A percentile compares a stretch with the other conserved stretches of the same genome.
These are phyloP conservation scores for Thymelicus sylvestris DNA, from an alignment of 2,888 invertebrate genomes.

Conservation along the genomic window DNA sequence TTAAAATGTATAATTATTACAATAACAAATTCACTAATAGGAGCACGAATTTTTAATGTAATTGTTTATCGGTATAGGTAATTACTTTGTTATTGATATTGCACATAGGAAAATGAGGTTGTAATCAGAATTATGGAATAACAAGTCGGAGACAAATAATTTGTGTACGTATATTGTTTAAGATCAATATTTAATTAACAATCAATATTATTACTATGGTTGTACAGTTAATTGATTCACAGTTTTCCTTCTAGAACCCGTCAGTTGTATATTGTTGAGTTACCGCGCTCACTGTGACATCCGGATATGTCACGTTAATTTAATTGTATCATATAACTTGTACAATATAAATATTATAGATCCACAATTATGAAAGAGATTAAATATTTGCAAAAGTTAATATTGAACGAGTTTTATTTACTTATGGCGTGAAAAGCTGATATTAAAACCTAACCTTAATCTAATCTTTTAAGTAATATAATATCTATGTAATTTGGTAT, in stretches of 20 bases:
- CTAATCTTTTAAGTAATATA: conserved; percentile 54
- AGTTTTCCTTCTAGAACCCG: conserved; percentile 61
- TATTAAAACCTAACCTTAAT: conserved; percentile 47
- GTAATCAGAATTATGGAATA: conserved; percentile 76
- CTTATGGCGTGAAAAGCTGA: neutral
- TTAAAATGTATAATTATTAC: conserved; percentile 57
- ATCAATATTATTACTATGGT: conserved; percentile 66
- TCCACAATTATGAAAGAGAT: conserved; percentile 86
- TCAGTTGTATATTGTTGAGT: conserved; percentile 68
- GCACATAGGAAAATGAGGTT: conserved; percentile 83
- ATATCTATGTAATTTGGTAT: conserved; percentile 58
- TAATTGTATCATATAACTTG: conserved; percentile 83
- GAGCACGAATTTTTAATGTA: conserved; percentile 73
- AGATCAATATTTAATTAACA: conserved; percentile 63
- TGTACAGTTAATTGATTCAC: conserved; percentile 75
- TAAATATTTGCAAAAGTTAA: conserved; percentile 86
- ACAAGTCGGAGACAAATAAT: conserved; percentile 80
- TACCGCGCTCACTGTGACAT: conserved; percentile 64
- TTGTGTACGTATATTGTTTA: conserved; percentile 80
- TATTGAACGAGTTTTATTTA: conserved; percentile 72
- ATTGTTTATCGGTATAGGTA: conserved; percentile 58
- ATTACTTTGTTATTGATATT: conserved; percentile 71
- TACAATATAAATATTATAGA: conserved; percentile 85
- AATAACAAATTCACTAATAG: conserved; percentile 70
- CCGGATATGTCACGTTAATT: conserved; percentile 66